A percentile compares a stretch with the other conserved stretches of the same genome.
Conservation (phyloP, 2,797 vertebrate genomes). For the Rallus crepitans region DNA sequence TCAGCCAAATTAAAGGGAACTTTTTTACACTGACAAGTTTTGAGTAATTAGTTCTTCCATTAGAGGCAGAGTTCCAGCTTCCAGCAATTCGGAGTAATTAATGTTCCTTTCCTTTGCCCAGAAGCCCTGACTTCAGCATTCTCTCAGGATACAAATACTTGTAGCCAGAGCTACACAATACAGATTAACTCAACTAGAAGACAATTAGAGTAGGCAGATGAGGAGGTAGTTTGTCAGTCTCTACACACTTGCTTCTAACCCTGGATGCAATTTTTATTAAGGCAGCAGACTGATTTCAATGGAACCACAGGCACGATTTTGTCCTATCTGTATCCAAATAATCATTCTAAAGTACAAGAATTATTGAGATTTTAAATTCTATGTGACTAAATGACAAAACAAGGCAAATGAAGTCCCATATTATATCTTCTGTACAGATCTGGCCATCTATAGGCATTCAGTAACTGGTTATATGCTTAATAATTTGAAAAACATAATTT, state of each 20-base stretch:
- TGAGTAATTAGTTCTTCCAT: conserved; percentile 51
- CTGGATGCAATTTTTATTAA: conserved; percentile 1
- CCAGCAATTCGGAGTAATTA: conserved; percentile 63
- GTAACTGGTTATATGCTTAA: neutral
- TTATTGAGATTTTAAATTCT: neutral
- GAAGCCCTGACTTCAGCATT: conserved; percentile 69
- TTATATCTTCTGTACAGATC: neutral
- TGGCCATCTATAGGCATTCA: neutral
- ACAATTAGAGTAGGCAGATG: conserved; percentile 26
- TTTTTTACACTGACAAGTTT: neutral
- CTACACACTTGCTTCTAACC: neutral
- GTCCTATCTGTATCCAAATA: neutral
- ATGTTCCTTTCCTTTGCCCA: conserved; percentile 35
- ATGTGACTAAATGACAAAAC: neutral
- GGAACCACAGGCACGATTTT: neutral
- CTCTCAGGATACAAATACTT: conserved; percentile 37
- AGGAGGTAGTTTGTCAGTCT: conserved; percentile 42
- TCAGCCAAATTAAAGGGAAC: conserved; percentile 21
- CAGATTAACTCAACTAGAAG: conserved; percentile 34
- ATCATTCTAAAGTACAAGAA: neutral
- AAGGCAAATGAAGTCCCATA: neutral
- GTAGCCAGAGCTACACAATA: neutral
- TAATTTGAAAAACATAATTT: neutral
- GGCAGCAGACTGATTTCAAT: neutral
- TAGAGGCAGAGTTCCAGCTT: conserved; percentile 37